Evolutionary conservation across 2,888 invertebrate genomes (phyloP).

Genomic region (Drosophila koepferae): DNA sequence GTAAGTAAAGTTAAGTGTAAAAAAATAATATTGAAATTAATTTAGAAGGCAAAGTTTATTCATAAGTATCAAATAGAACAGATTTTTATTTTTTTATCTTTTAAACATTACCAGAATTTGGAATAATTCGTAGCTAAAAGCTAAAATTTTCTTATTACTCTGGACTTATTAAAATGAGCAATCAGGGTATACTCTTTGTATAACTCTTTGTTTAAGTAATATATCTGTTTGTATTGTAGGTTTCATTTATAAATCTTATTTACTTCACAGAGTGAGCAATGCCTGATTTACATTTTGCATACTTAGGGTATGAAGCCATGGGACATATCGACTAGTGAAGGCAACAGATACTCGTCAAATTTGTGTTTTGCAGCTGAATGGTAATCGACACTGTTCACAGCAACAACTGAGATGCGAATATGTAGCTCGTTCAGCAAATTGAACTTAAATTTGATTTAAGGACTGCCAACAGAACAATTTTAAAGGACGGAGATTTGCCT

Average conservation of each 20-base stretch:
- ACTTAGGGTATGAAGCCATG: not conserved
- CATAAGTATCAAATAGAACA: too few species aligned
- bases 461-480: not conserved
- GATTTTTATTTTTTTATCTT: too few species aligned
- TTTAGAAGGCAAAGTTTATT: too few species aligned
- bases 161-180: too few species aligned
- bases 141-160: too few species aligned
- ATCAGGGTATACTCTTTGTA: too few species aligned
- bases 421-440: not conserved
- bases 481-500: not conserved
- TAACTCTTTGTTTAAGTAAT: too few species aligned
- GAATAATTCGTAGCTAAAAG: too few species aligned
- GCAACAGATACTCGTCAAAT: conserved; percentile 1
- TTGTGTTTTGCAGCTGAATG: not conserved
- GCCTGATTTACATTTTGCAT: not conserved
- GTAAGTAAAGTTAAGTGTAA: too few species aligned
- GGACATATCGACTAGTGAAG: not conserved
- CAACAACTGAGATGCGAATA: not conserved
- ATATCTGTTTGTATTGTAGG: too few species aligned
- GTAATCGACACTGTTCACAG: conserved; percentile 1
- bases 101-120: too few species aligned
- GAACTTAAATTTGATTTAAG: not conserved
- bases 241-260: not conserved
- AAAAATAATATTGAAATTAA: too few species aligned
- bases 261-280: not conserved